Percentiles rank a stretch among this genome's conserved stretches.
Conservation (phyloP, 2,888 invertebrate genomes). For the Aproaerema taeniolella region DNA sequence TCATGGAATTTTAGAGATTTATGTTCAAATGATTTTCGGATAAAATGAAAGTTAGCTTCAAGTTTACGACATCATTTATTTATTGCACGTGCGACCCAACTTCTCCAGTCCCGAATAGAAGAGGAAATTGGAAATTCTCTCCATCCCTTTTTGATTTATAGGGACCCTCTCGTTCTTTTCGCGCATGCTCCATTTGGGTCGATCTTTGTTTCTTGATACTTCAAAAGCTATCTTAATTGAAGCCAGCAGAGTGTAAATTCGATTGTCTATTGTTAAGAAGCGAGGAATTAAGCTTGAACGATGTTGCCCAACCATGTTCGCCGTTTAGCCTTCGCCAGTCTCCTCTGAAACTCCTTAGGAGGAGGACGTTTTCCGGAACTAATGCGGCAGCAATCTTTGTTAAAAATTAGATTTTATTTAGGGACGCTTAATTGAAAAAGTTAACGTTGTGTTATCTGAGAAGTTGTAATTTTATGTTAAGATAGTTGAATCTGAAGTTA, state of each 20-base stretch:
- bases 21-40: too few species aligned
- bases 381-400: too few species aligned
- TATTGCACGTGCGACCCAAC: constrained; percentile 29
- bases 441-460: too few species aligned
- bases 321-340: constrained; percentile 46
- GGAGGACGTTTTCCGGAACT: constrained; percentile 25
- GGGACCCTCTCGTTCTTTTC: constrained; percentile 26
- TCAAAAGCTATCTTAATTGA: constrained; percentile 34
- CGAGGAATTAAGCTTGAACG: constrained; percentile 18
- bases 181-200: constrained; percentile 53
- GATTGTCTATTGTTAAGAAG: constrained; percentile 16
- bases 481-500: too few species aligned
- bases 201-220: constrained; percentile 28
- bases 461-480: too few species aligned
- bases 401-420: too few species aligned
- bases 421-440: too few species aligned
- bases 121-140: constrained; percentile 26
- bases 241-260: constrained; percentile 32
- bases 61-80: too few species aligned
- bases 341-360: constrained; percentile 26
- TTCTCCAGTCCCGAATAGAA: constrained; percentile 22
- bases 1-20: too few species aligned
- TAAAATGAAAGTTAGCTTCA: too few species aligned
- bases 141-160: constrained; percentile 29
- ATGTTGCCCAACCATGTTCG: constrained; percentile 15